These are phyloP conservation scores for Caloenas nicobarica DNA, from an alignment of 2,113 vertebrate genomes.

Conservation along the genomic window DNA sequence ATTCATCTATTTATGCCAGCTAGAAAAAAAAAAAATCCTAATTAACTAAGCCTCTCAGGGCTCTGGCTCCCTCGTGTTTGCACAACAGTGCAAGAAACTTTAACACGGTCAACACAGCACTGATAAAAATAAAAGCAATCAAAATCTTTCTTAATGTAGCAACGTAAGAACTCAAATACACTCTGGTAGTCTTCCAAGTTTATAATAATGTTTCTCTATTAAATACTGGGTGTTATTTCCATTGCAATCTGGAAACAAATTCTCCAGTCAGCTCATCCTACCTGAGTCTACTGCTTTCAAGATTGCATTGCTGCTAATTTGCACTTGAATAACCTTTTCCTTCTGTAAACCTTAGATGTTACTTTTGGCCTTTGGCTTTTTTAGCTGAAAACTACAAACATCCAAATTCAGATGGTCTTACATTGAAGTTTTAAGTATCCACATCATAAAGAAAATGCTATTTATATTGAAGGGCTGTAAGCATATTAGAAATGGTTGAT, in stretches of 20 bases:
- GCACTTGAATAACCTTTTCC: not conserved
- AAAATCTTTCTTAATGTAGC: not conserved
- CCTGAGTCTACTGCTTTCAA: not conserved
- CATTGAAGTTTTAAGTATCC: not conserved
- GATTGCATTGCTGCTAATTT: not conserved
- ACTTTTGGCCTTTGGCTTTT: not conserved
- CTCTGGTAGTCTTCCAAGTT: not conserved
- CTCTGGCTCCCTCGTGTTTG: not conserved
- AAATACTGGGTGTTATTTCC: not conserved
- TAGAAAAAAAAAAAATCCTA: not conserved
- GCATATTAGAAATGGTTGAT: not conserved
- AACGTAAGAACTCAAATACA: not conserved
- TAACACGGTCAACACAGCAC: not conserved
- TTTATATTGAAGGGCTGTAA: not conserved
- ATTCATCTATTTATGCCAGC: not conserved
- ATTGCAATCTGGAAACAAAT: not conserved
- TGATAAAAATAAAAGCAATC: not conserved
- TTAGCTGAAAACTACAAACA: not conserved
- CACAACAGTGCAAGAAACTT: not conserved
- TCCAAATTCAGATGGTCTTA: not conserved
- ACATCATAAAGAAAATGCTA: not conserved
- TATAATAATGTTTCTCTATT: not conserved
- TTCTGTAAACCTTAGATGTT: not conserved
- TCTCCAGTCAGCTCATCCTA: not conserved
- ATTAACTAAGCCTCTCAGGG: not conserved